Base-by-base conservation (phyloP, 2,113 vertebrate species). In the Neomonachus schauinslandi region DNA sequence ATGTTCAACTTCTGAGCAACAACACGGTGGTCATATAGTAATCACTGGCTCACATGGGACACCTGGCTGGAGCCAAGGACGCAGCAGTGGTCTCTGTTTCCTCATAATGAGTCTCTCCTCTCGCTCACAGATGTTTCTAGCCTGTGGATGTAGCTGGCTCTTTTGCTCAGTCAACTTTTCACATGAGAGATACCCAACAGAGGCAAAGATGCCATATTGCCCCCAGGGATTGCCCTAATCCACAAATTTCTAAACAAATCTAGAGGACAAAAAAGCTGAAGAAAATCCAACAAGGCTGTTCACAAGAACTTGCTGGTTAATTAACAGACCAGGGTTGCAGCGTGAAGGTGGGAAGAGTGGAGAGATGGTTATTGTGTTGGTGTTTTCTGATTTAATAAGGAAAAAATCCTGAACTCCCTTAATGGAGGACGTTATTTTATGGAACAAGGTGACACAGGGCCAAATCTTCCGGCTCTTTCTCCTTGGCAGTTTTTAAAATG, bases 321-420 rank as follows among this genome's bases (percentile, higher is more conserved):
- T 31, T 2, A 82, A 53, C 0, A 42, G 51, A 7, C 61, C 49
- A 2, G 21, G 28, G 15, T 13, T 16, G 3, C 15, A 13, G 24
- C 0, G 12, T 2, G 7, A 4, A 1, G 4, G 59, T 4, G 14
- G 11, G 55, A 16, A 42, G 3, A 36, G 10, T 18, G 3, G 4
- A 21, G 65, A 46, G 9, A 3, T 12, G 0, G 3, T 33, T 15
- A 46, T 1, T 7, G 15, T 18, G 26, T 9, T 6, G n/a, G 28
- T 71, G 33, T 63, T 83, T 80, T 82, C 49, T 63, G 57, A 49
- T 65, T 79, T 87, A 82, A 46, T 74, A 36, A 59, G 49, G 26
- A 51, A 71, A 69, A 65, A 1, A 51, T 13, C 18, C 59, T 49
- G 28, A 13, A 22, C 11, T n/a, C 59, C 69, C 19, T 51, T 12